These are phyloP conservation scores for Cyclopterus lumpus DNA, from an alignment of 2,797 vertebrate genomes.

Conservation along the genomic window DNA sequence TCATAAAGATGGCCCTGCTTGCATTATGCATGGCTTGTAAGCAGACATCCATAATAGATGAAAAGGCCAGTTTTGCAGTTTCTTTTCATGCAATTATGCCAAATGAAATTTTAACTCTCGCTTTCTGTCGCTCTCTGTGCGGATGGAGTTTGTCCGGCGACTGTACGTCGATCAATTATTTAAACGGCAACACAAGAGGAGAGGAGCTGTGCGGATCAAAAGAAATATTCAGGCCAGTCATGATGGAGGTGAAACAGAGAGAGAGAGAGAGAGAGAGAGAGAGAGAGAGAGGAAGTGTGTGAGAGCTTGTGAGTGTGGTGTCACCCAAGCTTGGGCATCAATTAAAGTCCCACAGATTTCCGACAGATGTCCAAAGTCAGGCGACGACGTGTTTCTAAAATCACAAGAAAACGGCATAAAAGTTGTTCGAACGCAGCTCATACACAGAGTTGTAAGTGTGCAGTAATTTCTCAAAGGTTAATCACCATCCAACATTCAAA, in stretches of 20 bases:
- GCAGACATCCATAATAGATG: constrained; percentile 80
- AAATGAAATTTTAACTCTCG: constrained; percentile 66
- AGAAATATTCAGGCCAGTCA: constrained; percentile 69
- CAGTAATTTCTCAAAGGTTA: constrained; percentile 70
- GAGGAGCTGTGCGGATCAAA: constrained; percentile 68
- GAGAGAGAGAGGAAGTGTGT: constrained; percentile 18
- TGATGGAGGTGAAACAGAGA: constrained; percentile 44
- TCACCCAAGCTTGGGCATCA: constrained; percentile 41
- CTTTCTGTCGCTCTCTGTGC: constrained; percentile 52
- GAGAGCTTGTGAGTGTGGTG: constrained; percentile 20
- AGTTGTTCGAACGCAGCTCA: constrained; percentile 38
- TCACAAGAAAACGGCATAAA: constrained; percentile 9
- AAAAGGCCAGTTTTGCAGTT: constrained; percentile 73
- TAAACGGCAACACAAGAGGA: constrained; percentile 62
- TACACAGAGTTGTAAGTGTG: constrained; percentile 33
- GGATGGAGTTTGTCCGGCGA: constrained; percentile 64
- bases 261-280: constrained; percentile 18
- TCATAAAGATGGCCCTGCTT: constrained; percentile 64
- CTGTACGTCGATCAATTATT: constrained; percentile 71
- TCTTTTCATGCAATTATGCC: constrained; percentile 74
- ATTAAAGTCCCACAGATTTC: constrained; percentile 57
- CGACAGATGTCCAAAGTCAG: constrained; percentile 51
- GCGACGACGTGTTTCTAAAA: constrained; percentile 11
- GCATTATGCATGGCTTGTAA: constrained; percentile 80
- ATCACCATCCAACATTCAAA: constrained; percentile 76